Evolutionary conservation across 1,140 invertebrate species (phyloP), one percentile per base, ranked within the genome.

Genomic region (Caenorhabditis elegans): DNA sequence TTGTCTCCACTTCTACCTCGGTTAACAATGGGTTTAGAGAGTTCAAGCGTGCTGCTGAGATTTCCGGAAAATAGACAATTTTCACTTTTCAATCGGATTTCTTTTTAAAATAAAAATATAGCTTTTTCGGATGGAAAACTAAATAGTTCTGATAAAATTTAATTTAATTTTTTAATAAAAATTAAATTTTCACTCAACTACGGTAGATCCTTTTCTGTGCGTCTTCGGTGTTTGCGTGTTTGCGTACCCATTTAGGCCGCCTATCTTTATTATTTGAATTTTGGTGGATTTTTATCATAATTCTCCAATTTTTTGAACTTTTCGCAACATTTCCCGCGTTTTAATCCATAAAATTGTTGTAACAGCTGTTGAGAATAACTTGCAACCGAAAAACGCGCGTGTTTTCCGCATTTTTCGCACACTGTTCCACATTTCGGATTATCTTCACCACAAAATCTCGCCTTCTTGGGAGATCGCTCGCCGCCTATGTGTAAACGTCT

Each of bases 361-460:
- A 39, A 70, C 60, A 39, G 53, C 53, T 60, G 53, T 60, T 60
- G 53, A 39, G 31, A 39, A 8, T 39, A 34, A 8, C 17, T 39
- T 39, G 17, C 60, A 26, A 70, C 34, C 31, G 34, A 70, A 70
- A 70, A n/a, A 39, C 60, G 60, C 34, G 60, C 60, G n/a, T 36
- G 60, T 70, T 70, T 70, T 70, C 24, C n/a, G 46, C 46, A 3
- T 24, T 43, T 53, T 24, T 53, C 53, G 17, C 60, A 43, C 60
- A 70, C 60, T 70, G 60, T 70, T 70, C 60, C 60, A 70, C 60
- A 70, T 70, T 70, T 39, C 34, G 60, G 60, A 34, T 70, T 70
- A 70, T 70, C 60, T 70, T 43, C 34, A 70, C 60, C 60, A 39
- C 60, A 70, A 70, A 70, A 70, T 70, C 60, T 70, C 36, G 60